Base-by-base conservation (phyloP, 2,113 vertebrate species). In the Ictidomys tridecemlineatus region DNA sequence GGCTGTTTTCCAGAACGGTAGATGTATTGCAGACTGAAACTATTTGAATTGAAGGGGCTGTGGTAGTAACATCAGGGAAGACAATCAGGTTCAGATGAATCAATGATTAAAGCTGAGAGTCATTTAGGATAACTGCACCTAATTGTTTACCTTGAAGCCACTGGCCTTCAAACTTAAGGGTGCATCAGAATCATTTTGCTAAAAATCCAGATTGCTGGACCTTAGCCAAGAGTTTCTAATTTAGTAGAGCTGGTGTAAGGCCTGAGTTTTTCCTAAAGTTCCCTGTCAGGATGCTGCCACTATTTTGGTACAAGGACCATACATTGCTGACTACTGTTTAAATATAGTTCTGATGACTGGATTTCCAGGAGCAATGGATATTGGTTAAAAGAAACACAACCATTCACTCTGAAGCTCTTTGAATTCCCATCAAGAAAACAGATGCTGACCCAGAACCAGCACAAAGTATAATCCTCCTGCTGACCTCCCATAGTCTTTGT, bases 311-410 rank as follows among this genome's bases (percentile, higher is more conserved):
- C 61, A 24, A 11, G 30, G 61, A 72, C 53, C n/a, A 65, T 26
- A 20, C 7, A 1, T 18, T 56, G 24, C 37, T 30, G 84, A 45
- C 65, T 30, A 1, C 28, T 45, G 63, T 5, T 78, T 82, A 85
- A 61, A 78, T 24, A 16, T 48, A 10, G 37, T 24, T 94, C 70
- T 85, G 53, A 76, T 96, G 32, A 48, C 42, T 56, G 30, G 51
- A 32, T 84, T 91, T 83, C 69, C 22, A 58, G 28, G 34, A 77
- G 20, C 73, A 77, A 6, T 80, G n/a, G 30, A 17, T 69, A 73
- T 93, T 85, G 73, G 20, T 78, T 93, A 65, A 82, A 91, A 85
- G 73, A 74, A 90, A 48, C 48, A 93, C n/a, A 69, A 7, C 13
- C 18, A 34, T 74, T 87, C 67, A 39, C 53, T 65, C 14, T 70